These are phyloP conservation scores for Apodemia zela DNA, from an alignment of 2,888 invertebrate genomes.

Conservation along the genomic window DNA sequence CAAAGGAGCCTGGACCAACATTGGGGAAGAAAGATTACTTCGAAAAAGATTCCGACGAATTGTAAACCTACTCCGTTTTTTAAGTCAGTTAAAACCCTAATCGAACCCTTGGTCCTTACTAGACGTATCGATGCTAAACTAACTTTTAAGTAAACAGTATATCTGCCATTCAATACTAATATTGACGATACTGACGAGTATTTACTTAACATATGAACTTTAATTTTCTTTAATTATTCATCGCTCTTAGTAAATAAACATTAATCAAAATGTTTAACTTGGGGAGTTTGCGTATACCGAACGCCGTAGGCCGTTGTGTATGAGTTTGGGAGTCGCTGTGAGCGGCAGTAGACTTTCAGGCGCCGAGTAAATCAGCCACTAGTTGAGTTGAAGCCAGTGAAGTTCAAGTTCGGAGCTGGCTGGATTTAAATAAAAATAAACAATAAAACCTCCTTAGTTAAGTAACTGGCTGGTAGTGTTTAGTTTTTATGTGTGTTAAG, in stretches of 20 bases:
- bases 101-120: too few species aligned
- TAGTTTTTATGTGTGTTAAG: neutral
- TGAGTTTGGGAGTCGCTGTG: conserved; percentile 22
- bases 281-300: conserved; percentile 16
- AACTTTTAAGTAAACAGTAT: too few species aligned
- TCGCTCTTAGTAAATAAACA: neutral
- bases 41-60: too few species aligned
- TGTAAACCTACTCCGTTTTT: too few species aligned
- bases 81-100: too few species aligned
- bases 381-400: conserved; percentile 33
- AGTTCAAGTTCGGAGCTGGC: conserved; percentile 35
- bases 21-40: too few species aligned
- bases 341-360: conserved; percentile 38
- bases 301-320: conserved; percentile 11
- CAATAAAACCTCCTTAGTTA: conserved; percentile 8
- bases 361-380: conserved; percentile 37
- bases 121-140: too few species aligned
- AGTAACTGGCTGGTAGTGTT: conserved; percentile 2
- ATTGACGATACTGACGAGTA: neutral
- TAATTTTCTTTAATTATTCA: neutral
- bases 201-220: neutral
- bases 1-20: too few species aligned
- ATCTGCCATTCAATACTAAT: too few species aligned
- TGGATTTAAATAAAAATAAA: conserved; percentile 21
- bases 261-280: conserved; percentile 16